Conservation (phyloP, 2,888 invertebrate species). For the Cephus runcator region DNA sequence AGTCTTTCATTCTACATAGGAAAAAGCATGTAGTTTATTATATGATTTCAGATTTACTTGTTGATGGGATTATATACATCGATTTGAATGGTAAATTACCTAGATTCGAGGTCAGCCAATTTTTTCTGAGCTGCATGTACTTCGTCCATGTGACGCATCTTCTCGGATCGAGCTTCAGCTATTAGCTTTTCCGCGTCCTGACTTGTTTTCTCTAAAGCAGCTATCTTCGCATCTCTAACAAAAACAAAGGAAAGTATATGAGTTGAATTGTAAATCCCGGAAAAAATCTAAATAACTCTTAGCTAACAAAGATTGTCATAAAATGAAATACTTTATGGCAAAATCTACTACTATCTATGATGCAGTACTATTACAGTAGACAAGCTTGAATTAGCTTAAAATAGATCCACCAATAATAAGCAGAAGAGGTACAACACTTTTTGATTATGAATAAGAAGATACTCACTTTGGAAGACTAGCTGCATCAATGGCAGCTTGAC, state of each 20-base stretch:
- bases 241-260: background rate
- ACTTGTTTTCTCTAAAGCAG: constrained; percentile 84
- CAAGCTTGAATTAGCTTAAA: background rate
- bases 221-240: constrained; percentile 83
- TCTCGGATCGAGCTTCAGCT: constrained; percentile 86
- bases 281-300: background rate
- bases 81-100: constrained; percentile 66
- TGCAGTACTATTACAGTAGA: background rate
- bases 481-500: constrained; percentile 85
- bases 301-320: background rate
- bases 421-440: background rate
- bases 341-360: background rate
- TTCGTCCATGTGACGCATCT: constrained; percentile 90
- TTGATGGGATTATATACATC: constrained; percentile 4
- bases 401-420: background rate
- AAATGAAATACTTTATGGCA: background rate
- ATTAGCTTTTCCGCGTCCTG: constrained; percentile 87
- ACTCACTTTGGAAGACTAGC: constrained; percentile 68
- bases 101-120: constrained; percentile 86
- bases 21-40: background rate
- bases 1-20: constrained; percentile 77
- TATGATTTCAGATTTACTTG: background rate
- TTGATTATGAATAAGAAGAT: background rate
- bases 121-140: constrained; percentile 86
- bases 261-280: background rate